Evolutionary conservation across 2,113 vertebrate genomes (phyloP).

Genomic region (Gorsachius goisagi): DNA sequence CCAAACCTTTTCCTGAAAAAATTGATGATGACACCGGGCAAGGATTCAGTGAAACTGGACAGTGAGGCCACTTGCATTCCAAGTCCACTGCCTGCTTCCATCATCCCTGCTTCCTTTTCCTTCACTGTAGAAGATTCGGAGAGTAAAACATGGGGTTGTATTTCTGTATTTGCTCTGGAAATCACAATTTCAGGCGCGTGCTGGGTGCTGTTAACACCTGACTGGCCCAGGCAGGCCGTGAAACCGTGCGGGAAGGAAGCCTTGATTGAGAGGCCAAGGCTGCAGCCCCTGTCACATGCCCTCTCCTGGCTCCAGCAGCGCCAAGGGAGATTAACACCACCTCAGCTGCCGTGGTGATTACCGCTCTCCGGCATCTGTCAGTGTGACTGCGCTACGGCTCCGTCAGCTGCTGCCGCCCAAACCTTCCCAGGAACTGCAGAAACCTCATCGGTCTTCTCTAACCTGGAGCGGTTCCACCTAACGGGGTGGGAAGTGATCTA

Average conservation of each 20-base stretch:
- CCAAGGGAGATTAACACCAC: neutral
- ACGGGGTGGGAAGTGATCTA: no score
- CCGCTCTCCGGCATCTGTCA: neutral
- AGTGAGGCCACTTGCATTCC: neutral
- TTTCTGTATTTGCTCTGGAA: neutral
- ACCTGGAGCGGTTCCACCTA: neutral
- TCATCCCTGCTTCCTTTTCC: neutral
- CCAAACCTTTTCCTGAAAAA: slow-evolving; percentile 65
- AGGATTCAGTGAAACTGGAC: neutral
- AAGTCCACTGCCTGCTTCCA: neutral
- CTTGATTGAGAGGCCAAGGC: neutral
- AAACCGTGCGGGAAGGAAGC: neutral
- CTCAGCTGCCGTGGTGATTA: neutral
- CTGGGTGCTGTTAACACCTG: neutral
- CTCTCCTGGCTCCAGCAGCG: neutral
- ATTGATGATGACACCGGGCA: slow-evolving; percentile 1
- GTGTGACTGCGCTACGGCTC: fast-evolving
- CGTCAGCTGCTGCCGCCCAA: neutral
- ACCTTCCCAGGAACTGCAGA: neutral
- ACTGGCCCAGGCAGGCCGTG: neutral
- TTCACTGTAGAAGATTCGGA: neutral
- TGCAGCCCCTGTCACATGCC: neutral
- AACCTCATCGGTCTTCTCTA: fast-evolving
- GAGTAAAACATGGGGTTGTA: neutral
- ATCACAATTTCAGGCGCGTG: fast-evolving